Base-by-base conservation (phyloP, 1,140 invertebrate species). In the Drosophila nikananu region DNA sequence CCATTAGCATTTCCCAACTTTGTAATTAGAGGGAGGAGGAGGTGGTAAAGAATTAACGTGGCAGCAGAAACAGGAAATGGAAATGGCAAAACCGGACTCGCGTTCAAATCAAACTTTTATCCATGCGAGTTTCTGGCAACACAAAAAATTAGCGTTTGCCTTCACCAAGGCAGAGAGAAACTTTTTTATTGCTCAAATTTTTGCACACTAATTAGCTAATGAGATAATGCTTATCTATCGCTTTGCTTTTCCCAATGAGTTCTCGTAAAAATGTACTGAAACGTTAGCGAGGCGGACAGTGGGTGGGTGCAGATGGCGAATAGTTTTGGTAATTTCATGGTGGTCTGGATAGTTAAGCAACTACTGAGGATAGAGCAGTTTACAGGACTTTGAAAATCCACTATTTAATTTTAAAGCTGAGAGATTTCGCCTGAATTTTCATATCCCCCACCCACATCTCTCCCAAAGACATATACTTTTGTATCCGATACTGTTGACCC, bases 101-200 rank as follows among this genome's bases (percentile, higher is more conserved):
- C 42, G 42, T 73, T 73, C 54, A 71, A 74, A 74, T 74, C 71
- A 74, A 74, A 77, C 64, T 73, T 80, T 79, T 79, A 30, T 61
- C 21, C 77, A 46, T 80, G 55, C 59, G 35, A 55, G 41, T 65
- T 77, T 35, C 63, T 37, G 62, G n/a, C 32, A 48, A 37, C 64
- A 67, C 41, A 35, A 46, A 67, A 67, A 65, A 65, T 46, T 35
- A 52, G 51, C 67, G 17, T 44, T 60, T 17, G 23, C 46, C 10
- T 21, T 25, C 17, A 0, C 27, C 37, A n/a, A 59, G 44, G 5
- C 44, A 21, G 44, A 54, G 63, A 25, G 52, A 84, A 89, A 89
- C 71, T 90, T 89, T 87, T 89, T 89, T 89, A 90, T 89, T 90
- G 86, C 86, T 25, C 51, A 82, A 89, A 89, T 86, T 89, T 86